Evolutionary conservation across 1,140 invertebrate species (phyloP), one percentile per base, ranked within the genome.

Genomic region (Lamellibrachia luymesi): DNA sequence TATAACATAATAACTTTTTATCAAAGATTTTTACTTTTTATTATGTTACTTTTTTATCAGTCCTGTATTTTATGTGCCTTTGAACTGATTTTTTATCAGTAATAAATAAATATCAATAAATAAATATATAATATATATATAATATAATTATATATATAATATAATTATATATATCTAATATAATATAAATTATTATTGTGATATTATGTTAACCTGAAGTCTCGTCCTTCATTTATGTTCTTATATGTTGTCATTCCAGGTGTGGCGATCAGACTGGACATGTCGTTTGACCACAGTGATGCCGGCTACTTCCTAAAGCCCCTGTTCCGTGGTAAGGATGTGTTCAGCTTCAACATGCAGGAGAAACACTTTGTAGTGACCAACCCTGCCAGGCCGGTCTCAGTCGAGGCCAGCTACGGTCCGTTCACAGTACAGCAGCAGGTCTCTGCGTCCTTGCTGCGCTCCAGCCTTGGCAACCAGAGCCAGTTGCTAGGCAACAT

Each of bases 351-450:
- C 17, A 27, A 92, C 49, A 38, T 56, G 38, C 89, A 92, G 89
- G 93, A 93, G 64, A 51, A 90, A 50, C 93, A 93, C n/a, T 93
- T 92, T 90, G 93, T 90, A 4, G 90, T 93, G 51, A 93, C 93
- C 94, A 98, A 98, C 95, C 98, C 98, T 56, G 98, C 98, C 51
- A 56, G 92, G 93, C 98, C 98, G 7, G 98, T 98, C 1, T 98
- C 98, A 0, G 98, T 99, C 5, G 97, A 98, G 25, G 98, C 98
- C 10, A 98, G 98, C 7, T 99, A 98, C 95, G 98, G 98, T 4
- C 98, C 98, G 2, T 99, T 99, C 96, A 98, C 98, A 94, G 98
- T 98, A 51, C 98, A 98, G 95, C 98, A 99, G 96, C 98, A 98
- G 1, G 98, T 99, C 25, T 98, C 98, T 0, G 97, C 98, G n/a